These are phyloP conservation scores for Platalea minor DNA, from an alignment of 2,797 vertebrate genomes.

Conservation along the genomic window DNA sequence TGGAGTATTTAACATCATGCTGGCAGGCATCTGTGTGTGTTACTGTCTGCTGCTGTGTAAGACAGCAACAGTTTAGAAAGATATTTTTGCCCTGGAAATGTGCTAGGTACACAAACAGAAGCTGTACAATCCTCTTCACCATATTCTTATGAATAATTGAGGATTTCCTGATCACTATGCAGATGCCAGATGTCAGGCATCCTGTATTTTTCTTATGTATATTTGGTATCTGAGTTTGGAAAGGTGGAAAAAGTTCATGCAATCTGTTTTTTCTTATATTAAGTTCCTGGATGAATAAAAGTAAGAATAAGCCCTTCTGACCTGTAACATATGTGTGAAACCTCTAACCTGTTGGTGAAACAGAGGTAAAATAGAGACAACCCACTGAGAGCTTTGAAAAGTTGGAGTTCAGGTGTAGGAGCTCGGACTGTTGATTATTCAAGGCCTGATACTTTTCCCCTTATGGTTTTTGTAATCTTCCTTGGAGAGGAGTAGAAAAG, in stretches of 20 bases:
- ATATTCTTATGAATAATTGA: background rate
- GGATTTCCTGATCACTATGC: background rate
- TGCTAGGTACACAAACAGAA: background rate
- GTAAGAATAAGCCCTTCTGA: background rate
- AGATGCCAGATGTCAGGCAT: background rate
- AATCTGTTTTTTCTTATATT: background rate
- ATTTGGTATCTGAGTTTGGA: background rate
- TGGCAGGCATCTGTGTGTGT: background rate
- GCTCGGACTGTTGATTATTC: background rate
- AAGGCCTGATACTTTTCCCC: background rate
- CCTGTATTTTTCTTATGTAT: background rate
- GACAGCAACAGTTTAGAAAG: background rate
- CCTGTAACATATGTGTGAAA: background rate
- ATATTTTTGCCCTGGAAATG: background rate
- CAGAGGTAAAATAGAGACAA: background rate
- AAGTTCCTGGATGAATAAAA: background rate
- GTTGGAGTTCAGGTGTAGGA: background rate
- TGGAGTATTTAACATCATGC: background rate
- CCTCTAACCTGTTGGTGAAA: background rate
- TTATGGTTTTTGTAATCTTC: background rate
- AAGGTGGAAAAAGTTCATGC: background rate
- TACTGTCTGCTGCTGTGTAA: constrained; percentile 1
- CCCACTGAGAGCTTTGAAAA: background rate
- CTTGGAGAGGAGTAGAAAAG: background rate
- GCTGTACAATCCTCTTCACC: background rate